phyloP scores from a whole-genome alignment of 2,888 invertebrate species.

The Eupithecia insigniata region DNA sequence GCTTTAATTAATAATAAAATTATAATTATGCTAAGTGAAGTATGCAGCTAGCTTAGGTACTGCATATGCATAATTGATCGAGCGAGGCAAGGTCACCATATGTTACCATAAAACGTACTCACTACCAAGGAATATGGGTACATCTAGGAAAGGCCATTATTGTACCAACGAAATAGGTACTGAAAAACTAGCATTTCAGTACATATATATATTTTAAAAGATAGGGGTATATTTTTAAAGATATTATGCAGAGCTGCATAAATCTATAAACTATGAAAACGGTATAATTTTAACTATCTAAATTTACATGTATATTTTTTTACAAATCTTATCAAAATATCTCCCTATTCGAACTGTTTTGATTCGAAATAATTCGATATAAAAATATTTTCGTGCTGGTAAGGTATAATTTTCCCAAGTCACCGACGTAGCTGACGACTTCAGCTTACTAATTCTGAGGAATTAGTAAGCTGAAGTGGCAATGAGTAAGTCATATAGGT shows the following conservation, averaged over 20 bases:
- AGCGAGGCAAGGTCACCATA: slow-evolving; percentile 1
- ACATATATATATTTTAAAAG: too few species aligned
- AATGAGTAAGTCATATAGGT: too few species aligned
- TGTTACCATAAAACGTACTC: not conserved
- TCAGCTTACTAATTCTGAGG: too few species aligned
- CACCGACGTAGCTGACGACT: too few species aligned
- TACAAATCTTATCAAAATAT: too few species aligned
- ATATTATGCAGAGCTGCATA: not conserved
- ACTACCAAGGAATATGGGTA: not conserved
- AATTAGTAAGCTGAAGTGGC: too few species aligned
- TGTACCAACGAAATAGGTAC: not conserved
- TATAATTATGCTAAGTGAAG: slow-evolving; percentile 38
- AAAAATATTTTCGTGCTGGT: too few species aligned
- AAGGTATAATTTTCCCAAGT: too few species aligned
- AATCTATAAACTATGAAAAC: not conserved
- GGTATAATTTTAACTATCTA: not conserved
- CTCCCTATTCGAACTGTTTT: too few species aligned
- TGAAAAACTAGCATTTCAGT: not conserved
- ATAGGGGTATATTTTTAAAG: not conserved
- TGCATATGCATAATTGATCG: not conserved
- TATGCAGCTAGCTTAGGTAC: slow-evolving; percentile 7
- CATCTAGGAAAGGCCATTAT: not conserved
- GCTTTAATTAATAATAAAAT: slow-evolving; percentile 28
- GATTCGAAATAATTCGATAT: too few species aligned
- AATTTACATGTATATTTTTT: too few species aligned